These are phyloP conservation scores for Paradisaea rubra DNA, from an alignment of 2,113 vertebrate genomes.

Conservation along the genomic window DNA sequence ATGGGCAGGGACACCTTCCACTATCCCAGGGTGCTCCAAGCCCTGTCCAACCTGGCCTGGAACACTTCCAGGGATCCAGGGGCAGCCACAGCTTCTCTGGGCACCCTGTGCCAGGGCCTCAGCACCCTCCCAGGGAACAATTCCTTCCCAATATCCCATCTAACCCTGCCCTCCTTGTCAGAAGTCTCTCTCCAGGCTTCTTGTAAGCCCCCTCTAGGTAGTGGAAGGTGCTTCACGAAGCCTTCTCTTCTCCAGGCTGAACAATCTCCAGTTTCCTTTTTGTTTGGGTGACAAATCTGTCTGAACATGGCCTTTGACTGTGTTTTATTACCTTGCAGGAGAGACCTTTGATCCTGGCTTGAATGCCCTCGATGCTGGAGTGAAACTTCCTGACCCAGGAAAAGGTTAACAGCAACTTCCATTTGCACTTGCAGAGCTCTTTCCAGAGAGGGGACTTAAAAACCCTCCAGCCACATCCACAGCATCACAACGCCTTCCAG, in stretches of 20 bases:
- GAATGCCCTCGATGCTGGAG: not conserved
- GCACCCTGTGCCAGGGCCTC: not conserved
- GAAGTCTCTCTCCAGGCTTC: not conserved
- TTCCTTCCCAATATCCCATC: not conserved
- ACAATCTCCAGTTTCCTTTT: not conserved
- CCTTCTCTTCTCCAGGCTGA: not conserved
- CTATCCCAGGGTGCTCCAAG: fast-evolving
- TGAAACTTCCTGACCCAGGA: not conserved
- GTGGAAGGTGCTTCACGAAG: not conserved
- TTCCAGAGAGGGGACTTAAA: not conserved
- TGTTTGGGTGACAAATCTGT: not conserved
- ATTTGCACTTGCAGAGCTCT: not conserved
- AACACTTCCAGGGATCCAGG: not conserved
- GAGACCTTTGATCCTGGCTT: not conserved
- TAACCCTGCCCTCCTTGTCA: not conserved
- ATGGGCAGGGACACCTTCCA: not conserved
- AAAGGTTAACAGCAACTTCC: not conserved
- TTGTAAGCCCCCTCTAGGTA: not conserved
- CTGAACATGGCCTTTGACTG: not conserved
- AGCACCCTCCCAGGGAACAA: fast-evolving
- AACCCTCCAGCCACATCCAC: not conserved
- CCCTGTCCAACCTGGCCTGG: fast-evolving
- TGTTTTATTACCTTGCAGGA: not conserved
- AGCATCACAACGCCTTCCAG: not conserved
- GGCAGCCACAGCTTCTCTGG: not conserved